These are phyloP conservation scores for Seira musarum DNA, from an alignment of 2,888 invertebrate species.

Conservation along the genomic window DNA sequence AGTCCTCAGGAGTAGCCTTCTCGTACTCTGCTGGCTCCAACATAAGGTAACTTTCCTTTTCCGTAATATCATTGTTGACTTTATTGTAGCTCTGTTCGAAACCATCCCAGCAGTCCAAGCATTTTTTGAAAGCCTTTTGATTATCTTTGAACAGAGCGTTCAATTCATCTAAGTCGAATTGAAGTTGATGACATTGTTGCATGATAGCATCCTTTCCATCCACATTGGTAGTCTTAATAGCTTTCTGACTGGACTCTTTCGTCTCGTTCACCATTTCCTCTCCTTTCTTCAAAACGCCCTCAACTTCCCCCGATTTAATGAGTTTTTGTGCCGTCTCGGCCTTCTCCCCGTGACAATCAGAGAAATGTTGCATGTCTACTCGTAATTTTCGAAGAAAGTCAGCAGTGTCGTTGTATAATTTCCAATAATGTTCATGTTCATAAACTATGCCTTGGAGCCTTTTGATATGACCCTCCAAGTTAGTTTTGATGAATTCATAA, in stretches of 20 bases:
- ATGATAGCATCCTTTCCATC: constrained; percentile 88
- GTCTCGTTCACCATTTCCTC: constrained; percentile 83
- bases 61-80: constrained; percentile 81
- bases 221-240: constrained; percentile 83
- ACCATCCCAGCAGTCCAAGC: constrained; percentile 86
- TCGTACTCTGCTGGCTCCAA: constrained; percentile 78
- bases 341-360: constrained; percentile 91
- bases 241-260: constrained; percentile 82
- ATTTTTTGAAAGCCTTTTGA: constrained; percentile 82
- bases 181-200: constrained; percentile 86
- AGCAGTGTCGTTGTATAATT: constrained; percentile 84
- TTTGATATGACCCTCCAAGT: constrained; percentile 56
- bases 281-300: constrained; percentile 58
- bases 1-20: constrained; percentile 85
- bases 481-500: constrained; percentile 80
- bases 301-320: constrained; percentile 40
- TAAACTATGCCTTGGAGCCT: constrained; percentile 83
- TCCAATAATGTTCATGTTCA: constrained; percentile 90
- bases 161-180: constrained; percentile 86
- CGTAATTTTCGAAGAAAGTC: constrained; percentile 89
- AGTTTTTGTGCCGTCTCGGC: constrained; percentile 72
- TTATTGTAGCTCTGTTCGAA: constrained; percentile 82
- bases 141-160: constrained; percentile 85
- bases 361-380: constrained; percentile 87
- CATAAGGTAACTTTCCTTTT: constrained; percentile 73